Percentiles rank a stretch among this genome's conserved stretches.
Evolutionary conservation across 2,888 invertebrate genomes (phyloP).

Genomic region (Itoplectis maculator): DNA sequence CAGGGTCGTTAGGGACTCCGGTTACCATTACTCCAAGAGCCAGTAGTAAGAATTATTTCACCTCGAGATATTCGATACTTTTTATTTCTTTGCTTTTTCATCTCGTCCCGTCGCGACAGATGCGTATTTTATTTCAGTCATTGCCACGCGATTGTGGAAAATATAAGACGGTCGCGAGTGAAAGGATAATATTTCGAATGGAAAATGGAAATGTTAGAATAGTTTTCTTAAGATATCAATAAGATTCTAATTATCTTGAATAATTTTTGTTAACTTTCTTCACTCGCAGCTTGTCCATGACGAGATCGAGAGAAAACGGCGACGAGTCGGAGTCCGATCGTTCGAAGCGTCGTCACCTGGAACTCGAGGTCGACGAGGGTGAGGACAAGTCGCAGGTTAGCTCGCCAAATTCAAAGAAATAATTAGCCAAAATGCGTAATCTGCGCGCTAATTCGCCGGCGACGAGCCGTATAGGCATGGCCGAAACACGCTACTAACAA

Average conservation of each 20-base stretch:
- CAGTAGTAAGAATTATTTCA: conserved; percentile 79
- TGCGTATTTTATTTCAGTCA: conserved; percentile 11
- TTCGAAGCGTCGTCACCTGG: conserved; percentile 82
- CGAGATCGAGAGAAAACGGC: conserved; percentile 80
- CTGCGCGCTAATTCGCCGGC: conserved; percentile 28
- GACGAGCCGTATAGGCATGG: conserved; percentile 33
- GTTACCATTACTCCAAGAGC: conserved; percentile 90
- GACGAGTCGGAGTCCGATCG: conserved; percentile 79
- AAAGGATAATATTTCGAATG: not conserved
- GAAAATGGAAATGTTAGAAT: not conserved
- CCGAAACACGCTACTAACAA: conserved; percentile 62
- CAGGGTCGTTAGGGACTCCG: conserved; percentile 97
- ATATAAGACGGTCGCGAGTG: too few relatives aligned
- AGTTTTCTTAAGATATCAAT: too few relatives aligned
- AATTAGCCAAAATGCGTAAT: conserved; percentile 54
- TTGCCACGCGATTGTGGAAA: not conserved
- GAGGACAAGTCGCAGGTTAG: conserved; percentile 84
- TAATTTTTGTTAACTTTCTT: not conserved
- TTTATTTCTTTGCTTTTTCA: conserved; percentile 57
- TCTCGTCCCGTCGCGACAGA: not conserved
- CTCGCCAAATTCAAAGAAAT: conserved; percentile 78
- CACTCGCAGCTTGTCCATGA: conserved; percentile 79
- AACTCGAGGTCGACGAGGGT: conserved; percentile 81
- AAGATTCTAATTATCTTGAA: too few relatives aligned
- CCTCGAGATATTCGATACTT: conserved; percentile 70